A percentile compares a stretch with the other conserved stretches of the same genome.
Evolutionary conservation across 2,888 invertebrate species (phyloP).

Genomic region (Parasteatoda lunata): DNA sequence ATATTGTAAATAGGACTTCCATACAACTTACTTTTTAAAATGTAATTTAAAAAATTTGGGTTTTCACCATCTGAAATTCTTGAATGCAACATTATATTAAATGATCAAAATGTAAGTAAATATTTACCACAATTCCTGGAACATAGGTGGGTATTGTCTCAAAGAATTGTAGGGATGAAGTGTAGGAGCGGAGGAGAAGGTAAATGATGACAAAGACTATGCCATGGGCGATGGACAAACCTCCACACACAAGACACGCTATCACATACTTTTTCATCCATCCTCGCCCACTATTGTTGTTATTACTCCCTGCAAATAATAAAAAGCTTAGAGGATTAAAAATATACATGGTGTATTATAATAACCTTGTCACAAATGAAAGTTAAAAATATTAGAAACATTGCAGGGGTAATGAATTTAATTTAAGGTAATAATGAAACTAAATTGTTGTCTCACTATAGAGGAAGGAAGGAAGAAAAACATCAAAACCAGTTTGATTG

Average conservation of each 20-base stretch:
- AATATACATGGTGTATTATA: neutral
- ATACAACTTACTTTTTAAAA: too few relatives aligned
- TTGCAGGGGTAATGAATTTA: neutral
- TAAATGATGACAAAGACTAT: constrained; percentile 86
- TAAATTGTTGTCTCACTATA: too few relatives aligned
- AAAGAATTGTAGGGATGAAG: constrained; percentile 83
- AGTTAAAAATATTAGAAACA: neutral
- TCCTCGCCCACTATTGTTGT: constrained; percentile 36
- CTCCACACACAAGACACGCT: constrained; percentile 88
- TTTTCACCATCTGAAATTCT: neutral
- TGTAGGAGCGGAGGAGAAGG: constrained; percentile 85
- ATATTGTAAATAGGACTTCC: too few relatives aligned
- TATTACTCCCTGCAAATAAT: constrained; percentile 24
- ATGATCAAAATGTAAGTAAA: neutral
- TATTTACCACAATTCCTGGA: constrained; percentile 88
- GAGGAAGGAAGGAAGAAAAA: neutral
- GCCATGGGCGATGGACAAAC: constrained; percentile 84
- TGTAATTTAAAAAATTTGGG: too few relatives aligned
- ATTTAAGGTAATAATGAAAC: too few relatives aligned
- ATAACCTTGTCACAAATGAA: neutral
- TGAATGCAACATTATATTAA: neutral
- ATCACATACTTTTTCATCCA: constrained; percentile 82
- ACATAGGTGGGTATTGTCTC: constrained; percentile 97
- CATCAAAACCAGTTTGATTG: neutral
- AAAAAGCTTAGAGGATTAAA: neutral